phyloP scores from a whole-genome alignment of 2,113 vertebrate species.

The Ictidomys tridecemlineatus region DNA sequence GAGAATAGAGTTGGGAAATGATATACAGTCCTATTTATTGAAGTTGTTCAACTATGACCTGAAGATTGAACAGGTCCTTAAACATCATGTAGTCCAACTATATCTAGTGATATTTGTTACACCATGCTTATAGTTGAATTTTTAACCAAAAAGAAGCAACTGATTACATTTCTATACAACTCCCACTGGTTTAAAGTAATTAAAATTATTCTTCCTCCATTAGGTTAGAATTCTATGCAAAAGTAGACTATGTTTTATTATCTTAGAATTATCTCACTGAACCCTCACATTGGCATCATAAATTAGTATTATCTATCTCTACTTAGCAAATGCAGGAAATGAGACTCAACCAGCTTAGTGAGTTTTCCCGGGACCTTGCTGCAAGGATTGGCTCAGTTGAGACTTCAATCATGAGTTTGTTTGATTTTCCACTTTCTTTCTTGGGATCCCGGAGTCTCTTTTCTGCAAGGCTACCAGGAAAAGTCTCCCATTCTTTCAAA shows the following conservation, averaged over 20 bases:
- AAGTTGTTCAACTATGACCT: slow-evolving; percentile 11
- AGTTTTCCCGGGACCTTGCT: not conserved
- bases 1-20: not conserved
- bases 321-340: not conserved
- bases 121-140: not conserved
- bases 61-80: not conserved
- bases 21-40: not conserved
- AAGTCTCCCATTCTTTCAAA: not conserved
- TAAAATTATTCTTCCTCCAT: slow-evolving; percentile 20
- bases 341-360: not conserved
- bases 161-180: not conserved
- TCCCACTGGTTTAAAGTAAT: slow-evolving; percentile 1
- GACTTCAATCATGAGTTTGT: not conserved
- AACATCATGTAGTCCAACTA: not conserved
- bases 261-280: not conserved
- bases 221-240: not conserved
- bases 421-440: not conserved
- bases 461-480: not conserved
- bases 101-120: not conserved
- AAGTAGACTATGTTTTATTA: not conserved
- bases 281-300: not conserved
- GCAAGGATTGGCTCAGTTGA: not conserved
- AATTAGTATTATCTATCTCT: not conserved
- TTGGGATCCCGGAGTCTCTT: not conserved
- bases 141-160: slow-evolving; percentile 5